These are phyloP conservation scores for Corythornis vintsioides DNA, from an alignment of 2,113 vertebrate species.

Conservation along the genomic window DNA sequence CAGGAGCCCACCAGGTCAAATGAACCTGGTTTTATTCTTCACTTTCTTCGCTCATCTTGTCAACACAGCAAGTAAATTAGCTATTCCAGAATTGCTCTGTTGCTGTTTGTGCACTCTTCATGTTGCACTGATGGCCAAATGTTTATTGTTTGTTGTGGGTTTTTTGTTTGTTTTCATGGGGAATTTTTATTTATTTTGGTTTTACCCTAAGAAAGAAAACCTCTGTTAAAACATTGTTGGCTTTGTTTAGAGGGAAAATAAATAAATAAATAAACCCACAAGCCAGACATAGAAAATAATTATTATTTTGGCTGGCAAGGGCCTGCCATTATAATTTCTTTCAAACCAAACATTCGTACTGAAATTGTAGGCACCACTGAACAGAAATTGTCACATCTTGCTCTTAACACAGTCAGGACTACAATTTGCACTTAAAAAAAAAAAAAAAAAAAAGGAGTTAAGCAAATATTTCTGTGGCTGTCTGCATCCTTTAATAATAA, in stretches of 20 bases:
- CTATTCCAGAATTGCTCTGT: background rate
- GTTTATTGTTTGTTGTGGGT: background rate
- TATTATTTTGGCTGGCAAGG: background rate
- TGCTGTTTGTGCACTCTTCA: background rate
- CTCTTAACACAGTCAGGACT: background rate
- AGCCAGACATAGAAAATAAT: background rate
- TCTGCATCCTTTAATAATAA: background rate
- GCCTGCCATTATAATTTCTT: background rate
- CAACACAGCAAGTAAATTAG: conserved; percentile 17
- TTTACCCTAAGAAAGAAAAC: background rate
- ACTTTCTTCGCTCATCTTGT: background rate
- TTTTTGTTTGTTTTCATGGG: background rate
- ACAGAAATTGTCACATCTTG: background rate
- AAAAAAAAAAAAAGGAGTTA: background rate
- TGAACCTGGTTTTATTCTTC: background rate
- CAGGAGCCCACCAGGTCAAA: background rate
- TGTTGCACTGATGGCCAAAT: background rate
- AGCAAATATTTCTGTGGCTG: conserved; percentile 17
- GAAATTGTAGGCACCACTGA: background rate
- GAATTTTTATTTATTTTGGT: too few species aligned
- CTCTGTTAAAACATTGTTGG: background rate
- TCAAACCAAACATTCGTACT: background rate
- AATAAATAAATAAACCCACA: background rate
- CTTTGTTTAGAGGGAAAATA: background rate
- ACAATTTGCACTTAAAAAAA: background rate